Conservation (phyloP, 2,888 invertebrate species). For the Dendrolimus pini region DNA sequence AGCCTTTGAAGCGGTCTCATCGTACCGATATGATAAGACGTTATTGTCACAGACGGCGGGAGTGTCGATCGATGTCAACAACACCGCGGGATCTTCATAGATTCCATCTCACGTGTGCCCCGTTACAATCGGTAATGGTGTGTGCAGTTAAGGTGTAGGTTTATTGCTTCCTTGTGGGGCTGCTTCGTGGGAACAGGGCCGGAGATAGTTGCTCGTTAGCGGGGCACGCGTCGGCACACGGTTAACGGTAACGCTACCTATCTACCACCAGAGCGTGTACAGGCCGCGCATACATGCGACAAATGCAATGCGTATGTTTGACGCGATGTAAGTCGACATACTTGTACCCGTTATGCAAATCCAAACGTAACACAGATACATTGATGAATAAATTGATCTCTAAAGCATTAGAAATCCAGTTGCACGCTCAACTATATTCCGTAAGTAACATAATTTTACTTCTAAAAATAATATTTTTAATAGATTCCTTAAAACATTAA, state of each 20-base stretch:
- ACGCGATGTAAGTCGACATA: constrained; percentile 2
- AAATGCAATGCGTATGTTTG: constrained; percentile 18
- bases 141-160: constrained; percentile 71
- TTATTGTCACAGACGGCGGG: constrained; percentile 44
- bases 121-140: constrained; percentile 71
- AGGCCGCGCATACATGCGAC: constrained; percentile 13
- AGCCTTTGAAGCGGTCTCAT: constrained; percentile 9
- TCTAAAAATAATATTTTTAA: no score
- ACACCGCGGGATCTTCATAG: constrained; percentile 38
- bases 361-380: constrained; percentile 2
- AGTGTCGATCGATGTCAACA: constrained; percentile 20
- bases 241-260: constrained; percentile 9
- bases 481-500: no score
- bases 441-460: no score
- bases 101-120: constrained; percentile 58
- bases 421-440: no score
- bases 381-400: not conserved
- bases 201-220: constrained; percentile 69
- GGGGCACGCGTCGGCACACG: constrained; percentile 44
- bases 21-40: constrained; percentile 59
- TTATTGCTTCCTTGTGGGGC: constrained; percentile 69
- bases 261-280: constrained; percentile 1
- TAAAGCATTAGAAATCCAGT: not conserved
- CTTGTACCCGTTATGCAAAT: constrained; percentile 27
- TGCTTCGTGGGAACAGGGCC: constrained; percentile 61